phyloP scores from a whole-genome alignment of 1,140 invertebrate genomes.

The Vanessa tameamea region DNA sequence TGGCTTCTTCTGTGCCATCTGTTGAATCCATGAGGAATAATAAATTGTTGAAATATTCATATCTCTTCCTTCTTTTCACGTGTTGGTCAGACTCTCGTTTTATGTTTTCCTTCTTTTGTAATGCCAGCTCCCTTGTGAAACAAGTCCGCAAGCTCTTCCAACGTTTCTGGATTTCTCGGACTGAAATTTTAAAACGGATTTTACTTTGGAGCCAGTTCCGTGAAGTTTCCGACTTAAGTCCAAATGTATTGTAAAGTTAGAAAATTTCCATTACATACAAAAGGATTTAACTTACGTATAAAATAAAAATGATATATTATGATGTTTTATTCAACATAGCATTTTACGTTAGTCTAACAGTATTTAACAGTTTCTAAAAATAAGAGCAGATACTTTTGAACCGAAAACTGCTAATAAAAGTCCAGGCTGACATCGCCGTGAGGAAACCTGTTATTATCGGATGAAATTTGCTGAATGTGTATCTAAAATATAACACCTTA shows the following conservation, averaged over 20 bases:
- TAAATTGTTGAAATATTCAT: conserved; percentile 14
- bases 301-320: background rate
- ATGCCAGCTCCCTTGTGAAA: conserved; percentile 50
- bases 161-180: conserved; percentile 45
- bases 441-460: too few species aligned
- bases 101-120: conserved; percentile 32
- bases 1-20: background rate
- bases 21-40: background rate
- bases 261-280: background rate
- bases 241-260: background rate
- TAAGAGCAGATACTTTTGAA: too few species aligned
- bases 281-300: background rate
- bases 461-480: too few species aligned
- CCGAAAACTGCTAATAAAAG: too few species aligned
- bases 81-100: background rate
- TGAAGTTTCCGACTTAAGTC: background rate
- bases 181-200: conserved; percentile 8
- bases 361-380: too few species aligned
- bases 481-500: too few species aligned
- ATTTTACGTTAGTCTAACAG: too few species aligned
- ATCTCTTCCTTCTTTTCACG: conserved; percentile 20
- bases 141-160: conserved; percentile 55
- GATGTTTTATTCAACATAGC: background rate
- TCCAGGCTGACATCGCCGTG: too few species aligned
- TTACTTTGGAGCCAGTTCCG: background rate